A percentile compares a stretch with the other conserved stretches of the same genome.
Evolutionary conservation across 2,888 invertebrate genomes (phyloP).

Genomic region (Eurois occulta): DNA sequence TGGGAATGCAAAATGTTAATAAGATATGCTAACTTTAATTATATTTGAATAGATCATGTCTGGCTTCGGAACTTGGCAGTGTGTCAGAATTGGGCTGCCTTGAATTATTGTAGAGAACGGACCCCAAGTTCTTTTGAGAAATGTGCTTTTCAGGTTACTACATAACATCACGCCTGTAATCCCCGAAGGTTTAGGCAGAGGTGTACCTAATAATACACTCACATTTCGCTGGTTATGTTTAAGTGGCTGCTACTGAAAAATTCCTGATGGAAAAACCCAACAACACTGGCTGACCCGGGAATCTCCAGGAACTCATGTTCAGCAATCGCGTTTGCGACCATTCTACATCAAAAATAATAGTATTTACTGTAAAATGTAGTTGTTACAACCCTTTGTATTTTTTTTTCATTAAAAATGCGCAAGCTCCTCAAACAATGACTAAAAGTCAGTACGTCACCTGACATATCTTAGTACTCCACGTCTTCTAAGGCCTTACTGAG

Average conservation of each 20-base stretch:
- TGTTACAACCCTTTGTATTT: neutral
- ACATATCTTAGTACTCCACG: neutral
- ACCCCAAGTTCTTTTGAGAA: neutral
- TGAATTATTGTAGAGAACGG: neutral
- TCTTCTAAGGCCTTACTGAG: too few species aligned
- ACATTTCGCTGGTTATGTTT: too few species aligned
- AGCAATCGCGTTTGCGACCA: too few species aligned
- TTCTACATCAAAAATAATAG: too few species aligned
- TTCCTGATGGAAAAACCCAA: too few species aligned
- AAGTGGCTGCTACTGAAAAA: too few species aligned
- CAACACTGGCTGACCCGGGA: too few species aligned
- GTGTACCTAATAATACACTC: too few species aligned
- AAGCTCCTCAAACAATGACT: neutral
- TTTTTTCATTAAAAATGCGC: neutral
- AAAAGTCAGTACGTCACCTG: neutral
- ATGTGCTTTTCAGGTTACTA: neutral
- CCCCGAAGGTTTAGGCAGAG: too few species aligned
- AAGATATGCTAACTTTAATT: constrained; percentile 52
- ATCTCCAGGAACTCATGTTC: too few species aligned
- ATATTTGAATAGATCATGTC: constrained; percentile 45
- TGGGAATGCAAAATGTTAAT: constrained; percentile 58
- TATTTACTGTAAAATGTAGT: neutral
- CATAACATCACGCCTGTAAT: too few species aligned
- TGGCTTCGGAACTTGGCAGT: constrained; percentile 20
- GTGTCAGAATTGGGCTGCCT: neutral